Evolutionary conservation across 2,888 invertebrate genomes (phyloP), one percentile per base, ranked within the genome.

Genomic region (Craniophora ligustri): DNA sequence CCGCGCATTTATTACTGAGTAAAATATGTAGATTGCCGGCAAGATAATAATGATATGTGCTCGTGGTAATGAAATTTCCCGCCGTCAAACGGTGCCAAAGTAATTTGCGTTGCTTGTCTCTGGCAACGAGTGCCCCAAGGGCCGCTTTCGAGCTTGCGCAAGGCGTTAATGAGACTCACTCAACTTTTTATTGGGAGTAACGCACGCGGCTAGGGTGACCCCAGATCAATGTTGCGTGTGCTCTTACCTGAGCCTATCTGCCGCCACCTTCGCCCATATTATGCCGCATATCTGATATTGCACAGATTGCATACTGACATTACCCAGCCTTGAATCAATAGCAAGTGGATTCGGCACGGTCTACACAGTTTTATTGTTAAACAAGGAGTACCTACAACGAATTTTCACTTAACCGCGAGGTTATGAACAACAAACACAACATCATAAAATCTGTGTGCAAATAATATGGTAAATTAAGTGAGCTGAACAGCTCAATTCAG

Each of bases 31-130:
- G 93, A 93, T 93, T 92, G 93, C 86, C 81, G 83, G 83, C 82
- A 81, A 92, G 92, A 92, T 92, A 93, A 93, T 93, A 92, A 93
- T 92, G 92, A 93, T 93, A 92, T 93, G 93, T 93, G 92, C 92
- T 91, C 86, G 90, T 92, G 92, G 92, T 92, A 93, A 93, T 92
- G 93, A 93, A 93, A 92, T 93, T 93, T 92, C 92, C 92, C 91
- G 92, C 89, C 89, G 92, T 93, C 93, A 93, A 93, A 93, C 87
- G 91, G 91, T 93, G 93, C 91, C 93, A 92, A 91, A 92, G 93
- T 92, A 92, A 92, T 92, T 93, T 92, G 93, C 92, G 91, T 90
- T 86, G 90, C 87, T 92, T 90, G 92, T 91, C 91, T 87, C 88
- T 88, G 89, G 83, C 87, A 85, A 86, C 88, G 87, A 88, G 86